Evolutionary conservation across 1,140 invertebrate species (phyloP), one percentile per base, ranked within the genome.

Genomic region (Tetragnatha versicolor): DNA sequence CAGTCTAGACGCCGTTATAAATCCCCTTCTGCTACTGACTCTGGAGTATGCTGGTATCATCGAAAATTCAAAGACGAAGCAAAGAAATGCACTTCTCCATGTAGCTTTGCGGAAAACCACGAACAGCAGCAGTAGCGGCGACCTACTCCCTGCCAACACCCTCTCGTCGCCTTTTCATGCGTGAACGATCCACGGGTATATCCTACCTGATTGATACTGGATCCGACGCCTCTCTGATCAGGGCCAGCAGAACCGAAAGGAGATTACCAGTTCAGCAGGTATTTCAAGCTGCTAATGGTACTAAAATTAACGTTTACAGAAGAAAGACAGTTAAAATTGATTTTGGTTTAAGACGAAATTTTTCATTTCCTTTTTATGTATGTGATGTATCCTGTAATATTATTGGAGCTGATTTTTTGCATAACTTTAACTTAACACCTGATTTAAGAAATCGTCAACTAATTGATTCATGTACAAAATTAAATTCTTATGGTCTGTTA

Each of bases 361-460:
- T 79, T 14, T 39, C 3, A 25, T 79, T 45, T 45, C 53, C 2
- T 17, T 79, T 79, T 53, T 4, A 79, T 6, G 12, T 78, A 20
- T 51, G 42, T 29, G 39, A 79, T 61, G 53, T 63, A 1, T 3
- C 3, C 1, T 17, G 17, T 22, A 29, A 1, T 0, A 79, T 79
- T n/a, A 12, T 79, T 17, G 78, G 78, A 22, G 78, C 73, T 5
- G 47, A 79, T 79, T 77, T 79, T 35, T 45, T 79, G 20, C 42
- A 39, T 47, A 2, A 79, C 42, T 79, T 55, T 55, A 27, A 78
- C 35, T 33, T 79, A 2, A 29, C 33, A 3, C 72, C 72, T 10
- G 69, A 79, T 7, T 47, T 79, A 10, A 25, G 72, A 0, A 7
- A 76, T 31, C 53, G 33, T 22, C 17, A 42, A n/a, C 27, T 79